These are phyloP conservation scores for Ernsta delagoae DNA, from an alignment of 2,888 invertebrate species.

Conservation along the genomic window DNA sequence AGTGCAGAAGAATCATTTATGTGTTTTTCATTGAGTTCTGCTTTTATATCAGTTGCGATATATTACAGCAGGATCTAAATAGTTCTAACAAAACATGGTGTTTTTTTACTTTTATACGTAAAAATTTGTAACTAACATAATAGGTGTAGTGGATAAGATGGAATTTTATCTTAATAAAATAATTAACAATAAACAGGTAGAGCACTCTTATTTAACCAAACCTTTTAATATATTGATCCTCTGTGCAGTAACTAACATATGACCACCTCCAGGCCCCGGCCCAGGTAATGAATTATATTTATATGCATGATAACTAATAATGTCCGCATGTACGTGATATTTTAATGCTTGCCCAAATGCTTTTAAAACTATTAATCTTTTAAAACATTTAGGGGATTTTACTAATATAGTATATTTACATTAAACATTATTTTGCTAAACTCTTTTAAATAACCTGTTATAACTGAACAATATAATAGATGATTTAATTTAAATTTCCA, in stretches of 20 bases:
- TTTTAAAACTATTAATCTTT: not conserved
- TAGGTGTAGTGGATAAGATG: not conserved
- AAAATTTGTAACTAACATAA: slow-evolving; percentile 2
- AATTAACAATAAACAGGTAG: not conserved
- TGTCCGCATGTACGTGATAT: slow-evolving; percentile 21
- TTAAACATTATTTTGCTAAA: too few species aligned
- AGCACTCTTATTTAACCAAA: slow-evolving; percentile 14
- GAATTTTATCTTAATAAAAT: not conserved
- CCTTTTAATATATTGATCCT: slow-evolving; percentile 4
- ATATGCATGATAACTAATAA: too few species aligned
- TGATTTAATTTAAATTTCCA: too few species aligned
- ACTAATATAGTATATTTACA: too few species aligned
- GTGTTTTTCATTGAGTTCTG: slow-evolving; percentile 2
- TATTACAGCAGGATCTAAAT: not conserved
- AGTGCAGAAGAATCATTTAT: not conserved
- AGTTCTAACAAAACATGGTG: slow-evolving; percentile 1
- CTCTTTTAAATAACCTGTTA: too few species aligned
- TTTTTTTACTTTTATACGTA: slow-evolving; percentile 1
- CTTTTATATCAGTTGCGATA: not conserved
- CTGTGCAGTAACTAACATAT: slow-evolving; percentile 22
- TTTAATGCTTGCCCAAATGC: not conserved
- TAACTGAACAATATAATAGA: too few species aligned
- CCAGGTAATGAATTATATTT: slow-evolving; percentile 16
- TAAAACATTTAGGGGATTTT: too few species aligned
- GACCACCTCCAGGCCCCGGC: not conserved